These are phyloP conservation scores for Platysteira castanea DNA, from an alignment of 2,113 vertebrate species.

Conservation along the genomic window DNA sequence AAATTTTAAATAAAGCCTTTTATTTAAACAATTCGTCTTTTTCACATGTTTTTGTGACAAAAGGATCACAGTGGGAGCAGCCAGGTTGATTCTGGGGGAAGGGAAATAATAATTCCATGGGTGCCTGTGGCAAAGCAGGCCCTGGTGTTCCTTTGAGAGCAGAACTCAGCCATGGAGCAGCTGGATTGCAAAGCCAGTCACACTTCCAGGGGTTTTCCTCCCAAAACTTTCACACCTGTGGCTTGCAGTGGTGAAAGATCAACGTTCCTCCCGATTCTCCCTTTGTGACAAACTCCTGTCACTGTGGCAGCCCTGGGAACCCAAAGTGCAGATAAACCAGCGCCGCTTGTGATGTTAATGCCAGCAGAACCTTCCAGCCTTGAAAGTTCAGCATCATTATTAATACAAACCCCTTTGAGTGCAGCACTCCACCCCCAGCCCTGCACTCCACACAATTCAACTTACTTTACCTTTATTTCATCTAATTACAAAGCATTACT, in stretches of 20 bases:
- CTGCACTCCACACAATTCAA: slow-evolving; percentile 19
- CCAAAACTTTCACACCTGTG: not conserved
- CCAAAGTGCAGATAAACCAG: not conserved
- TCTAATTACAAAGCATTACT: slow-evolving; percentile 62
- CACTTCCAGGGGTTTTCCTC: not conserved
- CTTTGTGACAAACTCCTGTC: not conserved
- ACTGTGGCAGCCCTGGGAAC: not conserved
- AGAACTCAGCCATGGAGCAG: not conserved
- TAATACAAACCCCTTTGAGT: not conserved
- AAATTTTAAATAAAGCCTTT: not conserved
- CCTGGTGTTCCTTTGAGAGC: not conserved
- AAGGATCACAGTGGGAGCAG: not conserved
- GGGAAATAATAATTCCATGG: not conserved
- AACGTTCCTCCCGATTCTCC: not conserved
- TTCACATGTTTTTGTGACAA: not conserved
- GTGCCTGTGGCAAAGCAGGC: not conserved
- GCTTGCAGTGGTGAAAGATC: not conserved
- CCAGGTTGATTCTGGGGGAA: not conserved
- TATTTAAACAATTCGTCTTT: not conserved
- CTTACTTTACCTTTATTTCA: slow-evolving; percentile 47
- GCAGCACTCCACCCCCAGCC: slow-evolving; percentile 23
- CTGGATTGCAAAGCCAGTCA: not conserved
- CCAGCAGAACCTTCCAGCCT: not conserved
- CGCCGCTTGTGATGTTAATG: not conserved
- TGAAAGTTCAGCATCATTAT: slow-evolving; percentile 40